These are phyloP conservation scores for Polyommatus iphigenia DNA, from an alignment of 2,888 invertebrate species.

Conservation along the genomic window DNA sequence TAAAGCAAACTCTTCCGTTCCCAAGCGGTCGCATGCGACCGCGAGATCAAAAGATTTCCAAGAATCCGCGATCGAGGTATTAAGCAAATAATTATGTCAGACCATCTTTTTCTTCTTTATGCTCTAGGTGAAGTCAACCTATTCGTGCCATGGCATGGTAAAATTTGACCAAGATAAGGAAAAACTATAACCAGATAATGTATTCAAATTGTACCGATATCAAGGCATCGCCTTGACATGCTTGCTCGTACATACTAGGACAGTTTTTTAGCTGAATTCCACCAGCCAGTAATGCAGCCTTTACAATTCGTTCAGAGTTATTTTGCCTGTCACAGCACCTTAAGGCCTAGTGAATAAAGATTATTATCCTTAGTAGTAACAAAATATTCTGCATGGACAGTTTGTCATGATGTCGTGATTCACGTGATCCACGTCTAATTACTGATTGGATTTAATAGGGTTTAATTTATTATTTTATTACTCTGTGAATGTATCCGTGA, in stretches of 20 bases:
- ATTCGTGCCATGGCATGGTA: not conserved
- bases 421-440: constrained; percentile 6
- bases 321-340: not conserved
- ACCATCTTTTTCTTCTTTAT: too few relatives aligned
- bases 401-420: constrained; percentile 3
- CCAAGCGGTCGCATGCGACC: too few relatives aligned
- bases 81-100: too few relatives aligned
- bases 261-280: constrained; percentile 2
- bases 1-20: too few relatives aligned
- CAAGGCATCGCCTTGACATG: constrained; percentile 7
- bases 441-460: not conserved
- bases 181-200: not conserved
- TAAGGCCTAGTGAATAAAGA: not conserved
- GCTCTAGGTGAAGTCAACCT: not conserved
- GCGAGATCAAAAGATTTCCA: too few relatives aligned
- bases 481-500: not conserved
- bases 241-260: constrained; percentile 8
- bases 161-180: not conserved
- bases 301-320: not conserved
- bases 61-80: too few relatives aligned
- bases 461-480: not conserved
- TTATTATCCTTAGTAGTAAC: not conserved
- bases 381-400: not conserved
- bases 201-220: constrained; percentile 5
- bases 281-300: not conserved